Conservation (phyloP, 1,140 invertebrate species). For the Periplaneta americana region DNA sequence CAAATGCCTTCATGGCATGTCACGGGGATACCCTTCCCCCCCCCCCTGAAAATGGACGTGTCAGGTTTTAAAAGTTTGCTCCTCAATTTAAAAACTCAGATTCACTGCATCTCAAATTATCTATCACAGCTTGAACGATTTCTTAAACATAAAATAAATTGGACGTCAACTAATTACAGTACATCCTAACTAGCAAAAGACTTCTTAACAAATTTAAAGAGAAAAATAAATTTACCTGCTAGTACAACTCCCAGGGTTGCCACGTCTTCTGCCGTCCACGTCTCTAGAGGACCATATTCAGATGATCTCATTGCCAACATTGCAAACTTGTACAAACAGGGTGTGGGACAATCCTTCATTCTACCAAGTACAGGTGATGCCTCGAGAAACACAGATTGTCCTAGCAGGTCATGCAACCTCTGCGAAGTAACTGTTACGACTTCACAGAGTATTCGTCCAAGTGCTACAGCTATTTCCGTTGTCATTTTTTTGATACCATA, state of each 20-base stretch:
- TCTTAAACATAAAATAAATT: too few species aligned
- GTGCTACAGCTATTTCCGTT: neutral
- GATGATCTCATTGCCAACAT: neutral
- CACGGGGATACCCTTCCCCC: too few species aligned
- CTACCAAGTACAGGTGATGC: neutral
- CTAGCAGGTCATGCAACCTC: neutral
- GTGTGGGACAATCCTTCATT: neutral
- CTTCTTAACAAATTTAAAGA: too few species aligned
- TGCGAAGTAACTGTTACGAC: neutral
- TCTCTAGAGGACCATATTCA: neutral
- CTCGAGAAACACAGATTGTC: neutral
- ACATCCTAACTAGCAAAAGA: too few species aligned
- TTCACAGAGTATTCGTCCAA: neutral
- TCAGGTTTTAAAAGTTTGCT: too few species aligned
- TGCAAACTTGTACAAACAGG: neutral
- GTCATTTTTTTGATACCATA: neutral
- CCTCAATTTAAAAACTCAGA: too few species aligned
- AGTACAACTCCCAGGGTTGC: neutral
- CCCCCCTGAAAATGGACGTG: too few species aligned
- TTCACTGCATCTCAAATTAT: too few species aligned
- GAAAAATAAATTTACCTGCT: conserved; percentile 5
- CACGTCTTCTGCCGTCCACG: neutral
- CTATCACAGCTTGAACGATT: too few species aligned
- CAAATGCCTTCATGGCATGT: too few species aligned
- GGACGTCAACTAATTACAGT: too few species aligned